Evolutionary conservation across 2,113 vertebrate genomes (phyloP).

Genomic region (Sarotherodon lohbergeri): DNA sequence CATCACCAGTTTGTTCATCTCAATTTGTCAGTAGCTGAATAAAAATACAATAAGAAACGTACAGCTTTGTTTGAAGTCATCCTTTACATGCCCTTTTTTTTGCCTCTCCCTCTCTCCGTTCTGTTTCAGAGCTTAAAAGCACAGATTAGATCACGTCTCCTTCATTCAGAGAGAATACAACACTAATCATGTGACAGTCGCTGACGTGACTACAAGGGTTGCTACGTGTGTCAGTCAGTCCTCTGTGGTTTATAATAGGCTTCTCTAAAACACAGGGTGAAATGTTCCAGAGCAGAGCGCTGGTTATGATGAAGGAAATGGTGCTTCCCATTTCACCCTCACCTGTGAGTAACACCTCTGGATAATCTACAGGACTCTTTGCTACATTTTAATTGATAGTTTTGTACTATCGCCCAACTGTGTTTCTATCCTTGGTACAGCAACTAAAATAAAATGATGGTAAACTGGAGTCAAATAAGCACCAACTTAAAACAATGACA

Average conservation of each 20-base stretch:
- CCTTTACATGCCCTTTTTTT: not conserved
- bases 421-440: not conserved
- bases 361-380: not conserved
- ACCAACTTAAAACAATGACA: not conserved
- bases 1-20: conserved; percentile 51
- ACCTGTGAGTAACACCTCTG: not conserved
- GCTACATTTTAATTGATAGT: not conserved
- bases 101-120: not conserved
- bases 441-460: not conserved
- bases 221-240: conserved; percentile 4
- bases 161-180: not conserved
- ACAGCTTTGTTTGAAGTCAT: conserved; percentile 50
- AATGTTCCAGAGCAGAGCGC: conserved; percentile 14
- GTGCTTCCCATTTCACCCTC: not conserved
- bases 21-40: conserved; percentile 61
- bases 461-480: not conserved
- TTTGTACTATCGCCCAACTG: not conserved
- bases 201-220: not conserved
- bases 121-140: not conserved
- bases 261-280: not conserved
- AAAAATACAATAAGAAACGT: conserved; percentile 68
- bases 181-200: not conserved
- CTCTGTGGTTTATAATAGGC: conserved; percentile 9
- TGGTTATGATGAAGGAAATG: not conserved
- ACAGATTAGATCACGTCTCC: not conserved